Conservation (phyloP, 2,113 vertebrate species). For the Cyphomyrus discorhynchus region DNA sequence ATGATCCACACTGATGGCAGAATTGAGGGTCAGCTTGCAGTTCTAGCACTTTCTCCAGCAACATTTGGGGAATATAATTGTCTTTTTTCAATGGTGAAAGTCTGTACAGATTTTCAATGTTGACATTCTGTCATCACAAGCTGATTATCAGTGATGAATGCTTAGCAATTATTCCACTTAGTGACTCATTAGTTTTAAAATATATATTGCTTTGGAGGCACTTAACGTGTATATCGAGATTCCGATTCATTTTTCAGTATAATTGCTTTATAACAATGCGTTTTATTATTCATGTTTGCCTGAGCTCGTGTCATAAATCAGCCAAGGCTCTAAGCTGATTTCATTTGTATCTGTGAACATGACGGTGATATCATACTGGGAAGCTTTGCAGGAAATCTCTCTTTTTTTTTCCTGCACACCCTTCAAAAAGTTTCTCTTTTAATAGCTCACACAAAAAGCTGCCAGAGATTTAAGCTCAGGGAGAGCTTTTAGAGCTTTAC, state of each 20-base stretch:
- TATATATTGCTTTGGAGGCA: neutral
- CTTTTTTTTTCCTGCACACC: neutral
- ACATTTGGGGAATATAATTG: neutral
- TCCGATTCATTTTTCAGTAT: constrained; percentile 14
- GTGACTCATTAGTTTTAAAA: neutral
- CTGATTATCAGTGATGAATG: constrained; percentile 9
- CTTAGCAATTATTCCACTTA: neutral
- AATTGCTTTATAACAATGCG: constrained; percentile 7
- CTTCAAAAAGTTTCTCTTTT: neutral
- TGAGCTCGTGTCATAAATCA: constrained; percentile 7
- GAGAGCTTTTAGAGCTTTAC: constrained; percentile 6
- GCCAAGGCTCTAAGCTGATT: constrained; percentile 3
- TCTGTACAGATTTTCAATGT: neutral
- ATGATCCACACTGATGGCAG: neutral
- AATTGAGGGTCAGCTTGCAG: neutral
- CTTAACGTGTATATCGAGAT: neutral
- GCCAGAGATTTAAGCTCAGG: neutral
- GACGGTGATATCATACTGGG: neutral
- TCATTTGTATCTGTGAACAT: constrained; percentile 10
- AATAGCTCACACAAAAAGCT: constrained; percentile 10
- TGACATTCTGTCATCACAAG: neutral
- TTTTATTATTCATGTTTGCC: constrained; percentile 20
- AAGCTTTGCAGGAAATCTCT: neutral
- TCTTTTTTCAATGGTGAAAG: neutral
- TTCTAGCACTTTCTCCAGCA: neutral